Conservation (phyloP, 2,888 invertebrate genomes). For the Hoplodrina ambigua region DNA sequence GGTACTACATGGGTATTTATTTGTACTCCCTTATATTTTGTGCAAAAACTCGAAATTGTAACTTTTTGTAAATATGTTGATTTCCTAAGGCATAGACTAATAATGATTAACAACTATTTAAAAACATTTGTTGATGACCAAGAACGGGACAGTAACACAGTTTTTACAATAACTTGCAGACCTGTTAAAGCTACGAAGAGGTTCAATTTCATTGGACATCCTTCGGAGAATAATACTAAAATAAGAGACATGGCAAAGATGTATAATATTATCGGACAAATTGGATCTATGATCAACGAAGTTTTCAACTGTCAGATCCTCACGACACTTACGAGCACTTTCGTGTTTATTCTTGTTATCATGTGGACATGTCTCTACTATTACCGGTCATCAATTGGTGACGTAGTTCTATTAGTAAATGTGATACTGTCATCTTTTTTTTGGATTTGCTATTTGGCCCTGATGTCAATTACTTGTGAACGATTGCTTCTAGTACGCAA, state of each 20-base stretch:
- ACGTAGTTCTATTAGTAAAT: neutral
- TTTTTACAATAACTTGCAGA: conserved; percentile 58
- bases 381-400: neutral
- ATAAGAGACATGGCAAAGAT: conserved; percentile 72
- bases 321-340: conserved; percentile 58
- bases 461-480: conserved; percentile 65
- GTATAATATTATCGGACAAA: conserved; percentile 74
- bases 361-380: conserved; percentile 1
- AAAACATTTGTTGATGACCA: conserved; percentile 67
- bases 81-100: conserved; percentile 6
- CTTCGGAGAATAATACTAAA: conserved; percentile 67
- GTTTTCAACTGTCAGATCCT: conserved; percentile 78
- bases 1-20: conserved; percentile 4
- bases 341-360: neutral
- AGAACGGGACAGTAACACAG: conserved; percentile 52
- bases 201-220: conserved; percentile 66
- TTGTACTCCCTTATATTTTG: conserved; percentile 18
- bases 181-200: conserved; percentile 24
- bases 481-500: conserved; percentile 69
- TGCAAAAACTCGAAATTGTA: conserved; percentile 29
- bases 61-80: conserved; percentile 20
- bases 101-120: conserved; percentile 70
- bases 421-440: neutral
- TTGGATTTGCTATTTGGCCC: neutral
- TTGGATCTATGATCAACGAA: conserved; percentile 70